Percentiles rank a stretch among this genome's conserved stretches.
These are phyloP conservation scores for Proisotoma minuta DNA, from an alignment of 2,888 invertebrate genomes.

Conservation along the genomic window DNA sequence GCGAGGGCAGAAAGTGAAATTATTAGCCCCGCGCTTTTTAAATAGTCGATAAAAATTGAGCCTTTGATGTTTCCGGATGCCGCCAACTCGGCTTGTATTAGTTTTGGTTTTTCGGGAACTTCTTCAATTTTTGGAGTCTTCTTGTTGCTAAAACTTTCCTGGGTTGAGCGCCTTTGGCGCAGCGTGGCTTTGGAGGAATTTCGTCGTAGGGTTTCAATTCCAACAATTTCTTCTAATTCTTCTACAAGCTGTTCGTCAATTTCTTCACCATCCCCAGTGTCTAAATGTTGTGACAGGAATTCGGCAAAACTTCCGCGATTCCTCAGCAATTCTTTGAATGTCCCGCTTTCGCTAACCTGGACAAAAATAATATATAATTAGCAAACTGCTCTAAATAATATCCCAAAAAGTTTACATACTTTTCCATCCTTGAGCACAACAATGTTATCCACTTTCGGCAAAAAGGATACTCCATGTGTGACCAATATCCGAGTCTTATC, in stretches of 20 bases:
- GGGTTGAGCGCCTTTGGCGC: not conserved
- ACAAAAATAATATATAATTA: too few species aligned
- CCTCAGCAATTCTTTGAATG: conserved; percentile 55
- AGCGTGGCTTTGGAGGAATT: conserved; percentile 16
- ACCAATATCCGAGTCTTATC: conserved; percentile 77
- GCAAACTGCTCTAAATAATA: conserved; percentile 50
- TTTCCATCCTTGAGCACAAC: conserved; percentile 56
- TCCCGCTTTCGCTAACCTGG: conserved; percentile 54
- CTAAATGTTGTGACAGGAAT: conserved; percentile 55
- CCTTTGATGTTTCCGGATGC: conserved; percentile 87
- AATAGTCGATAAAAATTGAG: conserved; percentile 80
- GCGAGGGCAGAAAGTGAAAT: conserved; percentile 67
- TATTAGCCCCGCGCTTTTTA: conserved; percentile 74
- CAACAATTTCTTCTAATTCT: conserved; percentile 10
- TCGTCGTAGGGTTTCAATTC: conserved; percentile 3
- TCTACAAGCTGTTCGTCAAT: conserved; percentile 9
- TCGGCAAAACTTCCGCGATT: conserved; percentile 56
- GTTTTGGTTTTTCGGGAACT: conserved; percentile 53
- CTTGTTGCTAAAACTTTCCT: not conserved
- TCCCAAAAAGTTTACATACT: conserved; percentile 57
- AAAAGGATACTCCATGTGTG: conserved; percentile 88
- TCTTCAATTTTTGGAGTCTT: not conserved
- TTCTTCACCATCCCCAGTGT: conserved; percentile 45
- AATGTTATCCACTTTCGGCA: conserved; percentile 62
- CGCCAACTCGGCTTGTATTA: conserved; percentile 84